These are phyloP conservation scores for Babyrousa celebensis DNA, from an alignment of 2,797 vertebrate species.

Conservation along the genomic window DNA sequence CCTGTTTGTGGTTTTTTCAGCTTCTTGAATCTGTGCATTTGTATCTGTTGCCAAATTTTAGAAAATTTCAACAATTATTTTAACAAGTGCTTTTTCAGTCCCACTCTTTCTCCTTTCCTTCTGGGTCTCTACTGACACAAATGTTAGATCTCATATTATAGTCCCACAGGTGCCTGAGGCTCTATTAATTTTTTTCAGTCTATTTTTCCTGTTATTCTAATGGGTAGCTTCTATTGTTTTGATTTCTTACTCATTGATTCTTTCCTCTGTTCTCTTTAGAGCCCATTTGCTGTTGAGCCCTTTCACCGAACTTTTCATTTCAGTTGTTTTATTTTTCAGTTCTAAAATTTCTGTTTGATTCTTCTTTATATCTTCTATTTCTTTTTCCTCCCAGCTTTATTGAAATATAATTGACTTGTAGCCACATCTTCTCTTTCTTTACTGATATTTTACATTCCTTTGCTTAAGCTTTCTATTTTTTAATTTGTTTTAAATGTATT, in stretches of 20 bases:
- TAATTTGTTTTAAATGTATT: neutral
- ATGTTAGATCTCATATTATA: neutral
- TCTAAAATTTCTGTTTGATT: conserved; percentile 6
- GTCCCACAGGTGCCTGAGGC: neutral
- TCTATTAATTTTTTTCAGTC: neutral
- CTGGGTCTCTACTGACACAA: neutral
- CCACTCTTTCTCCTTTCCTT: neutral
- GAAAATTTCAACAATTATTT: neutral
- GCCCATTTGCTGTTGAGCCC: neutral
- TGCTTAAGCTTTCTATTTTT: neutral
- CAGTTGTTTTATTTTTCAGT: neutral
- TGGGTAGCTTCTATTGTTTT: neutral
- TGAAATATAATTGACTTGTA: neutral
- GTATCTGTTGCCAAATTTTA: neutral
- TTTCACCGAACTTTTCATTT: neutral
- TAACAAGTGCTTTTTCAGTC: neutral
- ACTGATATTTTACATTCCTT: neutral
- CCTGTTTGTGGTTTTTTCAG: no score
- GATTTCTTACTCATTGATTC: neutral
- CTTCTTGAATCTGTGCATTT: neutral
- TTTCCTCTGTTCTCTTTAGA: neutral
- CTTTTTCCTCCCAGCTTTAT: neutral
- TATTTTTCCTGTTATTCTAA: neutral
- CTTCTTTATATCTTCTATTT: neutral
- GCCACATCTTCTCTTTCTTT: neutral